These are phyloP conservation scores for Nasonovia ribisnigri DNA, from an alignment of 2,888 invertebrate genomes.

Conservation along the genomic window DNA sequence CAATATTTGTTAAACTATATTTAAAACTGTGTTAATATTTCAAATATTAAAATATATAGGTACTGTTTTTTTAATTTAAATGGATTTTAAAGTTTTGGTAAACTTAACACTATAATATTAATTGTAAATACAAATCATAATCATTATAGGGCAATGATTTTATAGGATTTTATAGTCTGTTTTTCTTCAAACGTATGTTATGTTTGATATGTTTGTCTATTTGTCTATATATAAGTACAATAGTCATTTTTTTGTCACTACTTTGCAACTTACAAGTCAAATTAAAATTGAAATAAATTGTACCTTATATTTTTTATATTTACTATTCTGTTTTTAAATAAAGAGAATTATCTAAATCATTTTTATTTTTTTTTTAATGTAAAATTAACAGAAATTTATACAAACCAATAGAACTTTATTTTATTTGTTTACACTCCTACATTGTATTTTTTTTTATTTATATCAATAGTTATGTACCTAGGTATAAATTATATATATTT, in stretches of 20 bases:
- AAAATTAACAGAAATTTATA: neutral
- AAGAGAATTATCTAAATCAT: neutral
- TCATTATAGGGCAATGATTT: neutral
- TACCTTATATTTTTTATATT: neutral
- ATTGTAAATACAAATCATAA: neutral
- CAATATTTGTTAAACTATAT: conserved; percentile 14
- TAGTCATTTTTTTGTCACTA: neutral
- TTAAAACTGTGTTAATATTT: neutral
- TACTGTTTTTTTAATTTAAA: neutral
- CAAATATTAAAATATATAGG: neutral
- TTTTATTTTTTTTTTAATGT: neutral
- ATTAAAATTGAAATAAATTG: neutral
- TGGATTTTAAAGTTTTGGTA: neutral
- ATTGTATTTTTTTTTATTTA: neutral
- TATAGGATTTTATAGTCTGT: neutral
- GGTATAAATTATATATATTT: neutral
- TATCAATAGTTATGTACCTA: neutral
- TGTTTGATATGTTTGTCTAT: too few relatives aligned
- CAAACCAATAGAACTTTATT: neutral
- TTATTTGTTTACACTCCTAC: neutral
- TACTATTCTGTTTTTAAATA: neutral
- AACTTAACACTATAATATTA: neutral
- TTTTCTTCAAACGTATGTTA: too few relatives aligned
- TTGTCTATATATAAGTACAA: neutral
- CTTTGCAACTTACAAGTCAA: neutral